phyloP scores from a whole-genome alignment of 1,140 invertebrate genomes.

The Maniola jurtina region DNA sequence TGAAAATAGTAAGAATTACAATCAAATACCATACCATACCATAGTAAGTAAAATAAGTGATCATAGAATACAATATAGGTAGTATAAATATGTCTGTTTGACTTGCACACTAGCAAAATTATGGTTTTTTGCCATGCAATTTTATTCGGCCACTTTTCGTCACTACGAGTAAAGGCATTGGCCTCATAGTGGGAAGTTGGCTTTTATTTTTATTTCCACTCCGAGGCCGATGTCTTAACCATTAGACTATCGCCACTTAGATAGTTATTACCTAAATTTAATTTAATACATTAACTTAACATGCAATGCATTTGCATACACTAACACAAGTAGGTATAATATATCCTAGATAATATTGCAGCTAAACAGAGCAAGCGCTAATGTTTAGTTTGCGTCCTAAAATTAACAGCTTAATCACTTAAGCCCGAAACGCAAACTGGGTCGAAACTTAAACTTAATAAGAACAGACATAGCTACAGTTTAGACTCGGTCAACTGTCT shows the following conservation, averaged over 20 bases:
- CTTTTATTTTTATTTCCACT: slow-evolving; percentile 12
- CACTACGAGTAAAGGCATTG: slow-evolving; percentile 25
- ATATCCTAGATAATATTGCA: neutral
- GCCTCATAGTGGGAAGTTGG: slow-evolving; percentile 8
- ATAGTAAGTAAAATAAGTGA: too few relatives aligned
- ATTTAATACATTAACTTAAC: too few relatives aligned
- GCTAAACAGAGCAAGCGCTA: slow-evolving; percentile 20
- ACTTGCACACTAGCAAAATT: neutral
- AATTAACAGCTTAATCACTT: slow-evolving; percentile 31
- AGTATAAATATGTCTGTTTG: too few relatives aligned
- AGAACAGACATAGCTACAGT: slow-evolving; percentile 10
- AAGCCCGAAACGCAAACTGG: slow-evolving; percentile 32
- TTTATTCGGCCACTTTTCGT: slow-evolving; percentile 24
- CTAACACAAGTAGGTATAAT: too few relatives aligned
- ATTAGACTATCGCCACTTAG: too few relatives aligned
- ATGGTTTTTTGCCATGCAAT: slow-evolving; percentile 12
- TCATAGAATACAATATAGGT: too few relatives aligned
- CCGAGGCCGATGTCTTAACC: neutral
- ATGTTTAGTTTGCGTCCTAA: slow-evolving; percentile 33
- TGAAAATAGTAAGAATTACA: too few relatives aligned
- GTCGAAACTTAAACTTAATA: slow-evolving; percentile 29
- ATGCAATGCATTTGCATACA: too few relatives aligned
- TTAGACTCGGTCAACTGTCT: slow-evolving; percentile 8
- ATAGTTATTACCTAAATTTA: too few relatives aligned
- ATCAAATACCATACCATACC: too few relatives aligned